Conservation (phyloP, 2,113 vertebrate species). For the Cairina moschata region DNA sequence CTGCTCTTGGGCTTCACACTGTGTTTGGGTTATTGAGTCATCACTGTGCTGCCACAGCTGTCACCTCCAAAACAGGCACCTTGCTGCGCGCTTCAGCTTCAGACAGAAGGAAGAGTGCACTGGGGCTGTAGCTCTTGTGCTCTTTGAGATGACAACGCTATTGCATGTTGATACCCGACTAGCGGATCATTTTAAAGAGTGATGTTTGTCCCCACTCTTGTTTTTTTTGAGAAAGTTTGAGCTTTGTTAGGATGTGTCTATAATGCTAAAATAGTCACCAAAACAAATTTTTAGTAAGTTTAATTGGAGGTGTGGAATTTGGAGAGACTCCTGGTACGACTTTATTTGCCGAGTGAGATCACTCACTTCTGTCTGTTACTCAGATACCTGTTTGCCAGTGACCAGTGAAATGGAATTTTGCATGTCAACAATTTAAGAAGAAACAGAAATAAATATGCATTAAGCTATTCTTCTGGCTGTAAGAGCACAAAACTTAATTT, state of each 20-base stretch:
- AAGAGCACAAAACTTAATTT: background rate
- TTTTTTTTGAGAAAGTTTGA: background rate
- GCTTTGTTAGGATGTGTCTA: background rate
- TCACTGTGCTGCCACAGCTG: background rate
- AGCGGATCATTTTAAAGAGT: background rate
- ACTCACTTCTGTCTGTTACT: background rate
- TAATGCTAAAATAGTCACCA: background rate
- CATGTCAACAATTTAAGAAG: background rate
- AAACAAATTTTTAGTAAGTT: background rate
- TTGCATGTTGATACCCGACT: background rate
- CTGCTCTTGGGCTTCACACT: background rate
- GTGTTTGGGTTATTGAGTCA: slow-evolving; percentile 6
- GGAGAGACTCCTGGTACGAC: background rate
- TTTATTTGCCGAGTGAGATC: background rate
- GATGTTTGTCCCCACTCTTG: background rate
- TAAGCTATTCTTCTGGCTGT: background rate
- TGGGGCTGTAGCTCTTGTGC: background rate
- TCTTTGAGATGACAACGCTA: background rate
- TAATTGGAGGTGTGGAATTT: background rate
- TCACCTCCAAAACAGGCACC: background rate
- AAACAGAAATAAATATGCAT: background rate
- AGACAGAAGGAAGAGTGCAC: background rate
- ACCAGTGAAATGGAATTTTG: background rate
- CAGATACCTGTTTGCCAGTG: background rate
- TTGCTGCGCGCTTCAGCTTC: background rate